Evolutionary conservation across 2,888 invertebrate genomes (phyloP).

Genomic region (Achlya flavicornis): DNA sequence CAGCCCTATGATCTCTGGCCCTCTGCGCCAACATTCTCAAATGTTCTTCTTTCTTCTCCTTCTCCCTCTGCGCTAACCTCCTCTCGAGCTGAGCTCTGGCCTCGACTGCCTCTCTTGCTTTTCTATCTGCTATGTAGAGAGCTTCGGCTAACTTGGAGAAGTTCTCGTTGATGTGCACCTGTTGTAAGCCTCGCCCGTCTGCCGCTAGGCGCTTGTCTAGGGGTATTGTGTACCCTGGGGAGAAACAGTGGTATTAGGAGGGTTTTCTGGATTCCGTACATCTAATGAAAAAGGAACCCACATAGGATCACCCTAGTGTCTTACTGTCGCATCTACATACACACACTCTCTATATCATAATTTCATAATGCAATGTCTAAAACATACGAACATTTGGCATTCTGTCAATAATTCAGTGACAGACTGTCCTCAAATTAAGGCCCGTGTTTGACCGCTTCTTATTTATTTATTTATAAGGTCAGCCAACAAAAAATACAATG

Average conservation of each 20-base stretch:
- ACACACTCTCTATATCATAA: no score
- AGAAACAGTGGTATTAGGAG: background rate
- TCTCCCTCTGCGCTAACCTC: conserved; percentile 98
- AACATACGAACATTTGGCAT: no score
- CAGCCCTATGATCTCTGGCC: conserved; percentile 97
- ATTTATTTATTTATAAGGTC: no score
- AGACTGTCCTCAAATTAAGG: no score
- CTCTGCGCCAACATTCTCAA: conserved; percentile 96
- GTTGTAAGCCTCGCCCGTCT: conserved; percentile 98
- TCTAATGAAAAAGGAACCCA: background rate
- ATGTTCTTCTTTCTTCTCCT: conserved; percentile 98
- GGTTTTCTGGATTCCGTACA: background rate
- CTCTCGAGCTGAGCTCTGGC: conserved; percentile 97
- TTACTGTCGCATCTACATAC: no score
- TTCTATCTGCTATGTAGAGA: conserved; percentile 97
- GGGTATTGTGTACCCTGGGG: conserved; percentile 96
- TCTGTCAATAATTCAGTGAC: no score
- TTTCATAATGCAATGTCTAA: no score
- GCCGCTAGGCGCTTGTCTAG: conserved; percentile 98
- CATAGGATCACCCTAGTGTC: no score
- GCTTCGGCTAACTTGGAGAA: conserved; percentile 99
- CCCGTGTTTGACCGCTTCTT: no score
- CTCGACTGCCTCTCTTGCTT: conserved; percentile 98
- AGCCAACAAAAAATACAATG: no score
- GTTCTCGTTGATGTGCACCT: conserved; percentile 99